Evolutionary conservation across 2,888 invertebrate genomes (phyloP), one percentile per base, ranked within the genome.

Genomic region (Harpalus rubripes): DNA sequence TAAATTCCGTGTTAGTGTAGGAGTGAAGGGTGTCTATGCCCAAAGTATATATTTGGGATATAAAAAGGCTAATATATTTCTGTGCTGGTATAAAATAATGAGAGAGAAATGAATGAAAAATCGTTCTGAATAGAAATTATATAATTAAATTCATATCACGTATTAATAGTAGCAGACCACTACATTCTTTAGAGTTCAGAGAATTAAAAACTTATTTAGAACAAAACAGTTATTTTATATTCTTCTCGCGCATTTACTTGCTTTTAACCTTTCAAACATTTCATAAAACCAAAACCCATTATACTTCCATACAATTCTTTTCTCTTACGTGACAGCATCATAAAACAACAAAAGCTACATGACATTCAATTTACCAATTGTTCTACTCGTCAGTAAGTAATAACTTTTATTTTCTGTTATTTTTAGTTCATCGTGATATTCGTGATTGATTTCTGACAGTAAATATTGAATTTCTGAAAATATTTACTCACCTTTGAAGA

Each of bases 401-500:
- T 52, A 52, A 52, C 44, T 52, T 52, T 12, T 12, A 52, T 52
- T 52, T 8, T 12, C 10, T 6, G 44, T 7, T 59, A 59, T 59
- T n/a, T 16, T 59, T 39, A 68, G 26, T 39, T 52, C 44, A 52
- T 4, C 44, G 5, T 10, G 12, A 52, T 52, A 6, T 8, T 4
- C 44, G 5, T 10, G 12, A 52, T 52, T 52, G 32, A 32, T 32
- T 32, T 32, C 32, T 32, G 32, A 32, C 5, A 32, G 32, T 6
- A 32, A 32, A 32, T 32, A 32, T 32, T 5, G 32, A 32, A 32
- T 32, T 32, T 32, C 32, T 32, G 32, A 32, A 32, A 68, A 15
- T n/a, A 39, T 32, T 39, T 3, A 86, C 89, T 88, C 90, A 96
- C 97, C 97, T 95, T 96, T 96, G 89, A 94, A 96, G 65, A 97